These are phyloP conservation scores for Microctenopoma stevenorrisi DNA, from an alignment of 2,797 vertebrate species.

Conservation along the genomic window DNA sequence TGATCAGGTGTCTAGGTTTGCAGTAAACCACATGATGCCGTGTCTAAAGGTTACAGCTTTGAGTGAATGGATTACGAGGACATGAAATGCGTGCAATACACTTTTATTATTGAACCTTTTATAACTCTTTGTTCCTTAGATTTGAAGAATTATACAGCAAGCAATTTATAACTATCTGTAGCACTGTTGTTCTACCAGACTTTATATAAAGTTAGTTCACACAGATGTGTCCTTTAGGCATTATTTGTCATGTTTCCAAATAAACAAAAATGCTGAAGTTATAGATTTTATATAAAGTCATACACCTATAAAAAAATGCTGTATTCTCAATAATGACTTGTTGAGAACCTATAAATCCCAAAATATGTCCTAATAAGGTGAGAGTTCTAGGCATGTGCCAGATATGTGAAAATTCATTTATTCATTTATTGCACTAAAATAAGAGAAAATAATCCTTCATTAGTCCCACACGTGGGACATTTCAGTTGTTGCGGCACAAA, in stretches of 20 bases:
- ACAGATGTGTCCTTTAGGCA: conserved; percentile 32
- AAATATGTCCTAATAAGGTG: conserved; percentile 65
- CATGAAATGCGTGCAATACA: not conserved
- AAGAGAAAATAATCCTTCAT: too few species aligned
- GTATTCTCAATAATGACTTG: conserved; percentile 27
- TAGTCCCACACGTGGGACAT: too few species aligned
- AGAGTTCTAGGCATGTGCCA: conserved; percentile 42
- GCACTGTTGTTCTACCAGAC: conserved; percentile 17
- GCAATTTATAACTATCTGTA: conserved; percentile 42
- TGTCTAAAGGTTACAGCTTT: conserved; percentile 19
- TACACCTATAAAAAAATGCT: conserved; percentile 11
- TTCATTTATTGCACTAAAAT: conserved; percentile 39
- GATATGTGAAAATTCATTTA: conserved; percentile 52
- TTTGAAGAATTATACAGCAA: conserved; percentile 2
- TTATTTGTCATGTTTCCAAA: too few species aligned
- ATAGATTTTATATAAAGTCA: not conserved
- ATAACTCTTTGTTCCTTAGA: not conserved
- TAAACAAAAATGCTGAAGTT: too few species aligned
- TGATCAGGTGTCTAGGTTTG: conserved; percentile 61
- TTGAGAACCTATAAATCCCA: conserved; percentile 28
- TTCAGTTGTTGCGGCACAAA: too few species aligned
- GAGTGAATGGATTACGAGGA: conserved; percentile 18
- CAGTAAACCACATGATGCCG: conserved; percentile 22
- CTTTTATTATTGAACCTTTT: not conserved
- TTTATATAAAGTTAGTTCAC: conserved; percentile 58